phyloP scores from a whole-genome alignment of 1,140 invertebrate genomes.

The Drosophila sproati region DNA sequence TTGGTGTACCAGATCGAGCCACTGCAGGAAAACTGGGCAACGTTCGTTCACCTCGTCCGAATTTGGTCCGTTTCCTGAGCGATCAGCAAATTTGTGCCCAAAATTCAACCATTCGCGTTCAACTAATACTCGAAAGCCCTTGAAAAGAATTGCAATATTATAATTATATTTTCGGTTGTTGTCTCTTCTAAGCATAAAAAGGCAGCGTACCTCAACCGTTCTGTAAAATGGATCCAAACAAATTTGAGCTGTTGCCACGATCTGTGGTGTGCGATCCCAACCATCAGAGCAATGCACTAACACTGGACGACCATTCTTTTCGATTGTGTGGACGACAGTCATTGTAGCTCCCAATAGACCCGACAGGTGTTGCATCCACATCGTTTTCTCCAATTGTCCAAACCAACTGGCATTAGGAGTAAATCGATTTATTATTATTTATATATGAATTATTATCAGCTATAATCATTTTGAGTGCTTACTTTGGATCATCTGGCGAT shows the following conservation, averaged over 20 bases:
- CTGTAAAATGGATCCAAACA: conserved; percentile 97
- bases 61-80: conserved; percentile 94
- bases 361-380: conserved; percentile 96
- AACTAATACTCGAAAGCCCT: conserved; percentile 96
- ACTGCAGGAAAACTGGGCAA: conserved; percentile 98
- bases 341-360: conserved; percentile 92
- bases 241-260: conserved; percentile 95
- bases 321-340: conserved; percentile 92
- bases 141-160: conserved; percentile 27
- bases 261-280: conserved; percentile 98
- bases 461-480: conserved; percentile 66
- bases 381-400: conserved; percentile 93
- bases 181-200: no score
- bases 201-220: conserved; percentile 90
- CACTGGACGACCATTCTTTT: conserved; percentile 94
- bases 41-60: conserved; percentile 94
- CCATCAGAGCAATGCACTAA: conserved; percentile 98
- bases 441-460: conserved; percentile 1
- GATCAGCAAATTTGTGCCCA: conserved; percentile 98
- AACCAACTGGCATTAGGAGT: conserved; percentile 90
- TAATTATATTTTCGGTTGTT: no score
- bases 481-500: conserved; percentile 91
- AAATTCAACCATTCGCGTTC: conserved; percentile 98
- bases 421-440: conserved; percentile 31
- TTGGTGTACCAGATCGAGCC: conserved; percentile 98